Percentiles rank a stretch among this genome's conserved stretches.
Evolutionary conservation across 2,113 vertebrate genomes (phyloP).

Genomic region (Prochilodus magdalenae): DNA sequence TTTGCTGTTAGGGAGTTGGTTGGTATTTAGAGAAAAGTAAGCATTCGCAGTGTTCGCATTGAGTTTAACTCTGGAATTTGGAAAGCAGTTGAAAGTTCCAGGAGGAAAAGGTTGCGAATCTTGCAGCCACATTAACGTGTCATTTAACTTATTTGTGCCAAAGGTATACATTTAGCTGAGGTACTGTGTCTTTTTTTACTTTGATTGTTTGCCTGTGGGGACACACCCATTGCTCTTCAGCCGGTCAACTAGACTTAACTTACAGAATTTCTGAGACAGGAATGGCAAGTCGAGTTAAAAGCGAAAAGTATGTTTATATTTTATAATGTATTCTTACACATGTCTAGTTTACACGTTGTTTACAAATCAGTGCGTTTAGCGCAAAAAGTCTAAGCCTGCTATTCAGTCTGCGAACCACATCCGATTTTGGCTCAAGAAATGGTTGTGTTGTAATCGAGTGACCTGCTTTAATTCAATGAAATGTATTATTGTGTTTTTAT

Average conservation of each 20-base stretch:
- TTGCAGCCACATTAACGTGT: not conserved
- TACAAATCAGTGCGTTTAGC: too few species aligned
- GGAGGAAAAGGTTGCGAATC: not conserved
- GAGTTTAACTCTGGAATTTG: not conserved
- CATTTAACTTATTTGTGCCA: not conserved
- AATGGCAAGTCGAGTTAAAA: not conserved
- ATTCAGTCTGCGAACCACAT: too few species aligned
- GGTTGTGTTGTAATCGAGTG: too few species aligned
- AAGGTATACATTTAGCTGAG: not conserved
- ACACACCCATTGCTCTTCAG: not conserved
- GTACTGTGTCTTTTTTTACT: not conserved
- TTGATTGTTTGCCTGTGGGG: not conserved
- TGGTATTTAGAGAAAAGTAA: not conserved
- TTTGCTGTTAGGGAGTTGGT: not conserved
- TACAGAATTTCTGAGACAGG: too few species aligned
- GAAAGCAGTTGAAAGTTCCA: not conserved
- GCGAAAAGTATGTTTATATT: not conserved
- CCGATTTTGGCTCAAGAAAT: too few species aligned
- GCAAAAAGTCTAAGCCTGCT: too few species aligned
- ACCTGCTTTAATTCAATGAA: too few species aligned
- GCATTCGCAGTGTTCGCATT: not conserved
- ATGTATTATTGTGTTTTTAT: too few species aligned
- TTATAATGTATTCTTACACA: too few species aligned
- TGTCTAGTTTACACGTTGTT: too few species aligned
- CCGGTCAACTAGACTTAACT: not conserved